Conservation (phyloP, 2,113 vertebrate species). For the Tetraodon nigroviridis region DNA sequence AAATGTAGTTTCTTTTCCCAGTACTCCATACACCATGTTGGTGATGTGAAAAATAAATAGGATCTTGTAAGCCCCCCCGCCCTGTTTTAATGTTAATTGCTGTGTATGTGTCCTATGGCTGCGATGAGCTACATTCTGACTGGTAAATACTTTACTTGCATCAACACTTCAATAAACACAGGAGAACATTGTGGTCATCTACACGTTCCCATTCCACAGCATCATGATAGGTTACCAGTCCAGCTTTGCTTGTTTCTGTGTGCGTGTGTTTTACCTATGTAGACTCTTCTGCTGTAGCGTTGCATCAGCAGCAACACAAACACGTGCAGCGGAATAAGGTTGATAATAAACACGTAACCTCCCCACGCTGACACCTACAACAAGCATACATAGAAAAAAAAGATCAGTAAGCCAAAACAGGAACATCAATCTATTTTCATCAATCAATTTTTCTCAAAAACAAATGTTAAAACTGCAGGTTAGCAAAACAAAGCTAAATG, state of each 20-base stretch:
- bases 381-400: background rate
- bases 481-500: too few relatives aligned
- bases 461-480: background rate
- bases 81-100: conserved; percentile 40
- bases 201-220: too few relatives aligned
- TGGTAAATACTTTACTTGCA: conserved; percentile 22
- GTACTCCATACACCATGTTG: background rate
- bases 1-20: conserved; percentile 5
- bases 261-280: conserved; percentile 85
- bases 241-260: conserved; percentile 7
- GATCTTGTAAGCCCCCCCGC: conserved; percentile 38
- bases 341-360: conserved; percentile 98
- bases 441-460: background rate
- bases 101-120: conserved; percentile 26
- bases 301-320: conserved; percentile 97
- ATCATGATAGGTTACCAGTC: background rate
- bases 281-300: conserved; percentile 94
- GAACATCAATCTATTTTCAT: too few relatives aligned
- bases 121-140: conserved; percentile 12
- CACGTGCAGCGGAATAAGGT: conserved; percentile 97
- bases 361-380: conserved; percentile 97
- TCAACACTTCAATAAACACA: background rate
- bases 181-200: background rate
- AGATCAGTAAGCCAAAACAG: background rate
- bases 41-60: conserved; percentile 6